phyloP scores from a whole-genome alignment of 2,888 invertebrate genomes.

The Carpatolechia fugitivella region DNA sequence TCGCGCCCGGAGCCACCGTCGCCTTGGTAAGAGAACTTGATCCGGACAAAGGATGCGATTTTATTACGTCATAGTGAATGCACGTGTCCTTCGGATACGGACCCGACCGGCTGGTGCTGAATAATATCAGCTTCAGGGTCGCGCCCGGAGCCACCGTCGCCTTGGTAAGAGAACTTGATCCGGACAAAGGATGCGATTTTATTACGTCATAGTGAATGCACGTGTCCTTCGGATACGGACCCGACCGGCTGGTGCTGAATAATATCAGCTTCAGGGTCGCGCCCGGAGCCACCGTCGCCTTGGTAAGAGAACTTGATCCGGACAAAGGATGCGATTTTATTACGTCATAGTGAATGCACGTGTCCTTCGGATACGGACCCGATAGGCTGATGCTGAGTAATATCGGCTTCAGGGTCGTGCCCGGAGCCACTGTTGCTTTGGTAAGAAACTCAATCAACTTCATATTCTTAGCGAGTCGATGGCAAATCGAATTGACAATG shows the following conservation, averaged over 20 bases:
- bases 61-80: conserved; percentile 92
- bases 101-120: conserved; percentile 87
- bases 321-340: no score
- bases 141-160: conserved; percentile 92
- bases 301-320: conserved; percentile 78
- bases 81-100: conserved; percentile 94
- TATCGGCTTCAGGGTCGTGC: conserved; percentile 87
- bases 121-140: conserved; percentile 88
- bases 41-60: no score
- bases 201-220: conserved; percentile 94
- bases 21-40: conserved; percentile 82
- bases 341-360: conserved; percentile 94
- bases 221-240: conserved; percentile 92
- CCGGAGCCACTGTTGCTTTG: conserved; percentile 92
- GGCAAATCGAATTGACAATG: no score
- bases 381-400: conserved; percentile 88
- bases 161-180: conserved; percentile 77
- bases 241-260: conserved; percentile 86
- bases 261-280: conserved; percentile 89
- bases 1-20: conserved; percentile 90
- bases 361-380: conserved; percentile 91
- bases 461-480: no score
- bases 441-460: conserved; percentile 69
- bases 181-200: no score
- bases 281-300: conserved; percentile 90